Evolutionary conservation across 2,113 vertebrate genomes (phyloP).

Genomic region (Morone saxatilis): DNA sequence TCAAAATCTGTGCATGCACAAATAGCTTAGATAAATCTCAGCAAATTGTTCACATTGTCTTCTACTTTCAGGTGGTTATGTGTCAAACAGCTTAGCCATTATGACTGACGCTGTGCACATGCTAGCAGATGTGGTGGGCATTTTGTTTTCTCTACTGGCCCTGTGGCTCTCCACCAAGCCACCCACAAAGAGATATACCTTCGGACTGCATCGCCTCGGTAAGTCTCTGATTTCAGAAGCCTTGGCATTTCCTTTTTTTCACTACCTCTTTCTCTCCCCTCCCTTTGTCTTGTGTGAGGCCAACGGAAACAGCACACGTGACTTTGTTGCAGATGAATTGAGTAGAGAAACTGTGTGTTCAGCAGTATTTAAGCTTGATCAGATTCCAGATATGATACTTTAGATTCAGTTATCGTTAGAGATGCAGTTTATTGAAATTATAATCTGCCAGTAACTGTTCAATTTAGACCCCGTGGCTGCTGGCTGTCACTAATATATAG

Average conservation of each 20-base stretch:
- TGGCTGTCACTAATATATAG: background rate
- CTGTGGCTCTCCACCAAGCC: slow-evolving; percentile 95
- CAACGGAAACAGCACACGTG: background rate
- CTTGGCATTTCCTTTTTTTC: background rate
- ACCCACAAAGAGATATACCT: slow-evolving; percentile 93
- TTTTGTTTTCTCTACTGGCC: slow-evolving; percentile 94
- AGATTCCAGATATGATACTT: background rate
- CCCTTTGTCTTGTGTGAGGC: background rate
- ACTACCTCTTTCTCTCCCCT: background rate
- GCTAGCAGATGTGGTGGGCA: slow-evolving; percentile 94
- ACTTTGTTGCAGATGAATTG: slow-evolving; percentile 7
- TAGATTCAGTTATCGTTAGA: background rate
- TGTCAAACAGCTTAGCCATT: slow-evolving; percentile 96
- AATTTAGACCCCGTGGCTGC: background rate
- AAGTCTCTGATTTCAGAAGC: slow-evolving; percentile 56
- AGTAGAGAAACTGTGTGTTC: slow-evolving; percentile 1
- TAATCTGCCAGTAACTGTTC: background rate
- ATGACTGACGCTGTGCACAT: slow-evolving; percentile 99
- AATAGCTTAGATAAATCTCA: background rate
- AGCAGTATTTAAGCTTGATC: slow-evolving; percentile 5
- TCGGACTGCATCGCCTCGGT: slow-evolving; percentile 97
- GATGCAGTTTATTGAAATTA: background rate
- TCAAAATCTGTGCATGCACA: background rate
- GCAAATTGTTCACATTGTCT: background rate
- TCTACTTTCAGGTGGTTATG: slow-evolving; percentile 88